Percentiles rank a stretch among this genome's conserved stretches.
phyloP scores from a whole-genome alignment of 2,113 vertebrate species.

The Camelus dromedarius region DNA sequence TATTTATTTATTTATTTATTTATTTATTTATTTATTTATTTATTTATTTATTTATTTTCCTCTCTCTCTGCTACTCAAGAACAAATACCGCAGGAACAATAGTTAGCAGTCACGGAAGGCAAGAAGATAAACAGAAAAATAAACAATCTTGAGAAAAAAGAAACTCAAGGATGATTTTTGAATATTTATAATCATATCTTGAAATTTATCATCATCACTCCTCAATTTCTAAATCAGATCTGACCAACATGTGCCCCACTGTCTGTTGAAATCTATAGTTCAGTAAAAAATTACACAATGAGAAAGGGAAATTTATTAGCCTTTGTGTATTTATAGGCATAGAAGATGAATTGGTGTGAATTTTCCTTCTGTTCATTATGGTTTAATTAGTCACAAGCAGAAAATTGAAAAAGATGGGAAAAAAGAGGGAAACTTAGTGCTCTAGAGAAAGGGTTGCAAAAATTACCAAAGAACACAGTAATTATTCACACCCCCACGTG shows the following conservation, averaged over 20 bases:
- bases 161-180: neutral
- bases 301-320: neutral
- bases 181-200: neutral
- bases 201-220: neutral
- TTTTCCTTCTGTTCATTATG: slow-evolving; percentile 14
- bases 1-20: slow-evolving; percentile 12
- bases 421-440: neutral
- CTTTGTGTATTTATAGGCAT: neutral
- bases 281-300: neutral
- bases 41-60: slow-evolving; percentile 24
- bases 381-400: slow-evolving; percentile 36
- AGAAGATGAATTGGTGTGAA: neutral
- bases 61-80: neutral
- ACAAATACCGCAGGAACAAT: neutral
- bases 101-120: neutral
- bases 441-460: neutral
- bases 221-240: neutral
- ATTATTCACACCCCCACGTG: neutral
- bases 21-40: slow-evolving; percentile 8
- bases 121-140: slow-evolving; percentile 50
- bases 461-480: neutral
- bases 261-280: neutral
- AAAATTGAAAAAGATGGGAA: slow-evolving; percentile 6
- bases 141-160: neutral
- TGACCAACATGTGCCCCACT: neutral